A percentile compares a stretch with the other conserved stretches of the same genome.
phyloP scores from a whole-genome alignment of 2,797 vertebrate species.

The Ptychadena robeensis region DNA sequence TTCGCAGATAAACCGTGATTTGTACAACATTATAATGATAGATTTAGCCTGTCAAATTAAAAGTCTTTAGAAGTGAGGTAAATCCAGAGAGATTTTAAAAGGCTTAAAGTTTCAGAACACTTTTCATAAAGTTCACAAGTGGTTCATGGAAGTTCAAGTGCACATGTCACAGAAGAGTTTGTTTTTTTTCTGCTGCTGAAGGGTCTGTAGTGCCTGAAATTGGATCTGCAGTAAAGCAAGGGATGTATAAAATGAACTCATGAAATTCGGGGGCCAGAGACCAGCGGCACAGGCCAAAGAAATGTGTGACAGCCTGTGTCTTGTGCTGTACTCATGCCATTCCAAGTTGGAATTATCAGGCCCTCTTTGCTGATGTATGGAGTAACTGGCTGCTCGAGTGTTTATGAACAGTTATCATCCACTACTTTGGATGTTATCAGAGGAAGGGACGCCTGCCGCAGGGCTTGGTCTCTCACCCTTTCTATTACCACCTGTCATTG shows the following conservation, averaged over 20 bases:
- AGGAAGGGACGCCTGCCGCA: constrained; percentile 80
- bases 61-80: constrained; percentile 64
- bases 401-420: constrained; percentile 86
- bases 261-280: constrained; percentile 76
- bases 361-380: constrained; percentile 82
- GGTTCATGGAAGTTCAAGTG: constrained; percentile 71
- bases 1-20: constrained; percentile 27
- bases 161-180: constrained; percentile 55
- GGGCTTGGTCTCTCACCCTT: constrained; percentile 82
- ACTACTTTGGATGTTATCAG: constrained; percentile 81
- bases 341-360: constrained; percentile 73
- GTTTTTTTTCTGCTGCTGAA: constrained; percentile 52
- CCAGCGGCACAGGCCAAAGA: constrained; percentile 73
- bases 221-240: constrained; percentile 64
- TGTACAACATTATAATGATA: constrained; percentile 45
- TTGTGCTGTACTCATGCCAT: constrained; percentile 67
- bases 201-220: constrained; percentile 69
- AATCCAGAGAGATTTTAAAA: constrained; percentile 63
- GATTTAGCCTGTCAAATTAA: constrained; percentile 63
- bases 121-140: constrained; percentile 62
- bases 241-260: constrained; percentile 75
- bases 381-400: constrained; percentile 73
- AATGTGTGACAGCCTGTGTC: constrained; percentile 72
- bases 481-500: constrained; percentile 89
- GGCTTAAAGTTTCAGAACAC: constrained; percentile 67